A percentile compares a stretch with the other conserved stretches of the same genome.
Evolutionary conservation across 2,888 invertebrate genomes (phyloP).

Genomic region (Embidobia sp.): DNA sequence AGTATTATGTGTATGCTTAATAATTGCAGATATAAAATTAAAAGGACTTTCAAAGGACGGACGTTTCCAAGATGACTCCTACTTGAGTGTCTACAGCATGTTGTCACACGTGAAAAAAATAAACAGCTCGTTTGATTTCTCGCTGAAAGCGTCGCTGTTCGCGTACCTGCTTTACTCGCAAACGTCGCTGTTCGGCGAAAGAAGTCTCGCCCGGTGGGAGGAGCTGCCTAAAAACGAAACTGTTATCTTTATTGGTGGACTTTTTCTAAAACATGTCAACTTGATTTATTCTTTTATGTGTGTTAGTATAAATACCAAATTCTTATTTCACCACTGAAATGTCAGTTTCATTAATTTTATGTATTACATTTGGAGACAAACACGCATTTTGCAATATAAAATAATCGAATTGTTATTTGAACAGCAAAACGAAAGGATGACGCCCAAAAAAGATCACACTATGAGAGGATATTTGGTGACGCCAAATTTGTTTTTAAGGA

Average conservation of each 20-base stretch:
- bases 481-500: neutral
- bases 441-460: too few relatives aligned
- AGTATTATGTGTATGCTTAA: too few relatives aligned
- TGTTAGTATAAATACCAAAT: too few relatives aligned
- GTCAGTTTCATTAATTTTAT: neutral
- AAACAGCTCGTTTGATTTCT: neutral
- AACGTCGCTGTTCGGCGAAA: neutral
- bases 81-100: neutral
- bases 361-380: too few relatives aligned
- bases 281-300: neutral
- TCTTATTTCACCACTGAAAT: neutral
- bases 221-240: neutral
- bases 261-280: neutral
- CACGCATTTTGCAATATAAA: neutral
- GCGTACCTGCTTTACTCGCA: neutral
- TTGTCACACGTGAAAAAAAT: neutral
- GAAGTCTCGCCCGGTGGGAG: neutral
- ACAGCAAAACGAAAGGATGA: too few relatives aligned
- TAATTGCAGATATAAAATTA: neutral
- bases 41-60: neutral
- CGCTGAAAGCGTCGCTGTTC: neutral
- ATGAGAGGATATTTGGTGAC: neutral
- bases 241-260: neutral
- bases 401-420: too few relatives aligned
- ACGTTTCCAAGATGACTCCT: neutral